Conservation (phyloP, 2,113 vertebrate species). For the Chaetodon auriga region DNA sequence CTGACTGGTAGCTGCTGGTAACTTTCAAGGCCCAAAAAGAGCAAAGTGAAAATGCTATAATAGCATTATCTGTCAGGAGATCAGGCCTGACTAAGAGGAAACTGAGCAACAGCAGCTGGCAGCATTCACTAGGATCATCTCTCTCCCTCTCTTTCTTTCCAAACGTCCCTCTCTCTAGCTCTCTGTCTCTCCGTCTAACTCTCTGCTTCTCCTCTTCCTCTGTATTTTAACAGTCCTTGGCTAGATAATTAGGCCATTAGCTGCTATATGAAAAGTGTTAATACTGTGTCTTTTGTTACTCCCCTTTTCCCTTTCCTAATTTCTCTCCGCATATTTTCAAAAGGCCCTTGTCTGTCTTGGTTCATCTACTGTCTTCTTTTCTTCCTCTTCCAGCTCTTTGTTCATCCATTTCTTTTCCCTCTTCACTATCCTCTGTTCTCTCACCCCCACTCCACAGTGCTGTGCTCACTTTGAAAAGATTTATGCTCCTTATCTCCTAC, state of each 20-base stretch:
- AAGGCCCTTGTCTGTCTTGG: conserved; percentile 39
- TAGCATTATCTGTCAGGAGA: conserved; percentile 68
- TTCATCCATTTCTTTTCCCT: conserved; percentile 5
- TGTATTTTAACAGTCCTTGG: conserved; percentile 56
- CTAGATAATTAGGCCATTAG: conserved; percentile 70
- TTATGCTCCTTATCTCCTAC: conserved; percentile 1
- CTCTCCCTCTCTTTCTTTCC: conserved; percentile 22
- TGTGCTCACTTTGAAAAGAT: conserved; percentile 38
- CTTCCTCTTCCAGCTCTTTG: conserved; percentile 39
- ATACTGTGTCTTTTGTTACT: conserved; percentile 60
- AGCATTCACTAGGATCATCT: conserved; percentile 36
- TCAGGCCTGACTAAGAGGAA: conserved; percentile 59
- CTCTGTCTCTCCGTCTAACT: conserved; percentile 33
- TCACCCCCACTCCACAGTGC: conserved; percentile 29
- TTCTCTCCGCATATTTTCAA: conserved; percentile 63
- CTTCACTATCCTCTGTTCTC: conserved; percentile 16
- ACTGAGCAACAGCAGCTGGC: conserved; percentile 57
- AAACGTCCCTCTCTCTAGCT: conserved; percentile 31
- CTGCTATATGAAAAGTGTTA: conserved; percentile 59
- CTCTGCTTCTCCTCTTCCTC: conserved; percentile 30
- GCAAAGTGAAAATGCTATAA: conserved; percentile 57
- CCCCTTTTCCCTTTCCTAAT: conserved; percentile 54
- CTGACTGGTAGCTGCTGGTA: conserved; percentile 48
- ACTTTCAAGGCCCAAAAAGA: conserved; percentile 53
- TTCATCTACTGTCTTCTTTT: conserved; percentile 40